A percentile compares a stretch with the other conserved stretches of the same genome.
These are phyloP conservation scores for Tridacna gigas DNA, from an alignment of 2,888 invertebrate genomes.

Conservation along the genomic window DNA sequence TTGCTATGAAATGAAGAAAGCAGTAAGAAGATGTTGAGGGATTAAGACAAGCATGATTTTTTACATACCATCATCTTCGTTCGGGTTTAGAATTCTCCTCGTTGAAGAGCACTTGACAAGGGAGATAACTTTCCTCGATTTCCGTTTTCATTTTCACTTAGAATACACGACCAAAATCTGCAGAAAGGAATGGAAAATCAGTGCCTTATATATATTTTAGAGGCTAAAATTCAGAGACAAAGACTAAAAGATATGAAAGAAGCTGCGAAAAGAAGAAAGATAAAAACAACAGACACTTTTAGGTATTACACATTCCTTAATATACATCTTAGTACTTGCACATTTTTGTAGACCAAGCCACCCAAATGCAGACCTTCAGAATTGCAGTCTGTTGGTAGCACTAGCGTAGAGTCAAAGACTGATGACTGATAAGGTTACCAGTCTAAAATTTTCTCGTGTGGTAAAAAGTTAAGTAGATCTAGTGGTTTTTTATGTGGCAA, in stretches of 20 bases:
- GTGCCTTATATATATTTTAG: conserved; percentile 40
- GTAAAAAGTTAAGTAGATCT: no score
- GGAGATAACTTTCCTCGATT: neutral
- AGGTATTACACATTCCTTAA: no score
- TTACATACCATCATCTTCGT: conserved; percentile 8
- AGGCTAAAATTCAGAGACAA: conserved; percentile 74
- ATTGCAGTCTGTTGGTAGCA: no score
- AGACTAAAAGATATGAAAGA: conserved; percentile 73
- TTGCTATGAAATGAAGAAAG: neutral
- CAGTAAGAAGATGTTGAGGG: neutral
- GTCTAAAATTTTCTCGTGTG: no score
- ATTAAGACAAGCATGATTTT: neutral
- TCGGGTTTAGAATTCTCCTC: neutral
- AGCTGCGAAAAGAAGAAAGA: conserved; percentile 68
- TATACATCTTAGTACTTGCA: no score
- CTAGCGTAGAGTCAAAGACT: no score
- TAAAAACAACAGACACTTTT: conserved; percentile 58
- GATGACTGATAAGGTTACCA: no score
- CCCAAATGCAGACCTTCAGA: no score
- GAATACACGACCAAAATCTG: no score
- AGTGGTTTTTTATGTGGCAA: no score
- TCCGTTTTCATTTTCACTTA: no score
- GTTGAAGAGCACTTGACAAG: neutral
- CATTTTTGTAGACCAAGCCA: no score
- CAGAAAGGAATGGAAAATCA: neutral